These are phyloP conservation scores for Leptobrachium ailaonicum DNA, from an alignment of 2,113 vertebrate genomes.

Conservation along the genomic window DNA sequence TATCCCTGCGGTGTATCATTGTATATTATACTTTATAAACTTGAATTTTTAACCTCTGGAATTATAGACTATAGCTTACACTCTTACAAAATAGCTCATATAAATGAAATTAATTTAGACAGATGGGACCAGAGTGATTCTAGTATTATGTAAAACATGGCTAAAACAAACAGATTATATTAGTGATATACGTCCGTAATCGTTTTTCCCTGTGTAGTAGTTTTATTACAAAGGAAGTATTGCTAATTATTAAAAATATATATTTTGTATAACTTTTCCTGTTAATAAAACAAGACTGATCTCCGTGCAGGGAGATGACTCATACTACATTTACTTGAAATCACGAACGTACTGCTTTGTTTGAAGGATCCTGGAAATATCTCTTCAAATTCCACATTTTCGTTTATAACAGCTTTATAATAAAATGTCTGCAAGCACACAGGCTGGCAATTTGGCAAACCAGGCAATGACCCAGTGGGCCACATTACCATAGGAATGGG, in stretches of 20 bases:
- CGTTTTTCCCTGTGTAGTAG: background rate
- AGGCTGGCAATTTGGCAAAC: no score
- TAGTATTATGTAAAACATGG: background rate
- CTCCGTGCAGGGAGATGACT: background rate
- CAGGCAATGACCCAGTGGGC: no score
- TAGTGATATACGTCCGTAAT: background rate
- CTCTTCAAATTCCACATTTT: background rate
- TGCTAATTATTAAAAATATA: background rate
- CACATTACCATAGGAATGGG: no score
- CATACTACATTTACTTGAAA: background rate
- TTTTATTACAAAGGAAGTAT: background rate
- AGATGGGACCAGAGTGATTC: background rate
- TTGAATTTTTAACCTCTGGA: background rate
- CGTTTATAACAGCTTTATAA: no score
- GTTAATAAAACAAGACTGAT: background rate
- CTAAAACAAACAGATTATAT: background rate
- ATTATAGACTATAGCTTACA: background rate
- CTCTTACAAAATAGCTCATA: background rate
- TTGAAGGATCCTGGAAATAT: background rate
- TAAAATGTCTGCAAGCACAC: no score
- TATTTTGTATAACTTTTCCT: background rate
- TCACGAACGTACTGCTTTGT: background rate
- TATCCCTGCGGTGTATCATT: background rate
- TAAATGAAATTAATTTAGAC: background rate
- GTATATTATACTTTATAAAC: background rate